Conservation (phyloP, 2,888 invertebrate species). For the Harpalus rubripes region DNA sequence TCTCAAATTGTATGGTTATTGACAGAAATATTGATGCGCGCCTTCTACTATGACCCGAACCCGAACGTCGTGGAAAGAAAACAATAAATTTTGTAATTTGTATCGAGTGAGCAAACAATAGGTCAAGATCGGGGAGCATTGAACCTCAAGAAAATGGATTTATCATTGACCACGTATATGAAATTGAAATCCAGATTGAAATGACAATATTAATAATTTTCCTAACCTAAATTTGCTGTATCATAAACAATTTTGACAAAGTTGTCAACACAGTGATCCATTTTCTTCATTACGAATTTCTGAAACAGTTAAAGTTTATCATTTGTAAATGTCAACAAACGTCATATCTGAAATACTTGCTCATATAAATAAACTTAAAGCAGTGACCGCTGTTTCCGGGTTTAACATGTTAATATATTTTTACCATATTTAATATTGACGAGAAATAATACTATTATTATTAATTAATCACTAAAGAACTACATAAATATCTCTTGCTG, state of each 20-base stretch:
- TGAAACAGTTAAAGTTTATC: too few relatives aligned
- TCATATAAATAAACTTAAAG: too few relatives aligned
- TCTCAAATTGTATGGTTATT: conserved; percentile 64
- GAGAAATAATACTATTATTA: too few relatives aligned
- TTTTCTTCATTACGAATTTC: too few relatives aligned
- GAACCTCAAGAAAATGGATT: background rate
- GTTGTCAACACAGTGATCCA: too few relatives aligned
- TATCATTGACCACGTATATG: background rate
- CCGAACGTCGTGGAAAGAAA: conserved; percentile 40
- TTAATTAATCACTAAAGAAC: too few relatives aligned
- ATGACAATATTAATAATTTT: background rate
- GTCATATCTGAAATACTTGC: too few relatives aligned
- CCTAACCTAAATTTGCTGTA: background rate
- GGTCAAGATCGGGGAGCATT: conserved; percentile 39
- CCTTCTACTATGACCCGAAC: conserved; percentile 3
- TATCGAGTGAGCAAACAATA: conserved; percentile 57
- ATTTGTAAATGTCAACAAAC: too few relatives aligned
- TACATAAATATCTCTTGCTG: too few relatives aligned
- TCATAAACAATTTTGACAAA: background rate
- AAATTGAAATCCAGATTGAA: background rate
- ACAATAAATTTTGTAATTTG: conserved; percentile 63
- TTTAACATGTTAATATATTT: too few relatives aligned
- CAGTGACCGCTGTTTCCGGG: too few relatives aligned
- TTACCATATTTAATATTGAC: too few relatives aligned
- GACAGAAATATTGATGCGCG: conserved; percentile 62